Conservation (phyloP, 2,113 vertebrate species). For the Tragelaphus buxtoni region DNA sequence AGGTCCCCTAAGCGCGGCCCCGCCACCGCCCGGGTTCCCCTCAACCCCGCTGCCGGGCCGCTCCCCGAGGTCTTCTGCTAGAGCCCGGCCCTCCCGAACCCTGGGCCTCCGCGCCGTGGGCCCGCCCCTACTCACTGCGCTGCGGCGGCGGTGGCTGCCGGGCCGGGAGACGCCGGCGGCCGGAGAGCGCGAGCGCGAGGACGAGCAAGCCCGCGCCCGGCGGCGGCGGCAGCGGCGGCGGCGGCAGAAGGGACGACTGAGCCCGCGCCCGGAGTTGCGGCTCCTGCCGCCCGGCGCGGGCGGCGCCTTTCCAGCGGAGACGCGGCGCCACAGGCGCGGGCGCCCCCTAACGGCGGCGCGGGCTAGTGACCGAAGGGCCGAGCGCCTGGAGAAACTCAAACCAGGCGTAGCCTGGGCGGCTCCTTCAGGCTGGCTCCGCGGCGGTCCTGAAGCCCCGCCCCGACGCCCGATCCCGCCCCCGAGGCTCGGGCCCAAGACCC, state of each 20-base stretch:
- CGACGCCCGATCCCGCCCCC: not conserved
- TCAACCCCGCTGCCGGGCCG: not conserved
- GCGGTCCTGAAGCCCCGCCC: not conserved
- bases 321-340: not conserved
- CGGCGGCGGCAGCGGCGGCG: not conserved
- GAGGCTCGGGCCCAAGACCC: not conserved
- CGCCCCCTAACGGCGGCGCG: constrained; percentile 40
- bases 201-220: constrained; percentile 38
- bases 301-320: constrained; percentile 15
- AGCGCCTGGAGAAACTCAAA: not conserved
- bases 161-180: constrained; percentile 25
- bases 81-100: not conserved
- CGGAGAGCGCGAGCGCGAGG: not conserved
- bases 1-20: not conserved
- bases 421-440: not conserved
- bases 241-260: constrained; percentile 30
- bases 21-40: not conserved
- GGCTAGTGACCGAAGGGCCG: not conserved
- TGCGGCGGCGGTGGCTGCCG: not conserved
- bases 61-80: not conserved
- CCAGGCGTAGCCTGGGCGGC: not conserved
- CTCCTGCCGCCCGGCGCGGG: constrained; percentile 40
- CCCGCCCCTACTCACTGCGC: constrained; percentile 60
- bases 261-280: constrained; percentile 54
- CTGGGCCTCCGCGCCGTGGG: not conserved